Evolutionary conservation across 2,888 invertebrate genomes (phyloP).

Genomic region (Smittia aterrima): DNA sequence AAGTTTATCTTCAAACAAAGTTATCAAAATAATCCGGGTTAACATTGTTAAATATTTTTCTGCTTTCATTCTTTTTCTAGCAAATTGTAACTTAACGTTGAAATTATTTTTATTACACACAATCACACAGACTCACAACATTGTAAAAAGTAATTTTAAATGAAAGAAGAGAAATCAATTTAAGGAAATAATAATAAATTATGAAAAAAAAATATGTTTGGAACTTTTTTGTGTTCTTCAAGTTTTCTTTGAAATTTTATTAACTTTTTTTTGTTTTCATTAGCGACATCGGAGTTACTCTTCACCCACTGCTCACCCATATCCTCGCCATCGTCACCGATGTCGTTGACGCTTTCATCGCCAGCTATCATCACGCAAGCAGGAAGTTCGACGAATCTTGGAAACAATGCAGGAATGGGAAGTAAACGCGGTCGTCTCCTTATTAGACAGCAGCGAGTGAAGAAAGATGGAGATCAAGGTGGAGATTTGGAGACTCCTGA

Average conservation of each 20-base stretch:
- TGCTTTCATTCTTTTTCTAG: not conserved
- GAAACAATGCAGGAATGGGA: conserved; percentile 52
- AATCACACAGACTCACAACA: conserved; percentile 11
- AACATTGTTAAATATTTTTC: not conserved
- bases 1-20: not conserved
- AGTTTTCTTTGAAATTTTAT: not conserved
- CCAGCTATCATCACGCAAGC: conserved; percentile 43
- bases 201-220: conserved; percentile 13
- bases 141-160: conserved; percentile 40
- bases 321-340: conserved; percentile 31
- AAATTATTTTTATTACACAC: not conserved
- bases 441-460: conserved; percentile 66
- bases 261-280: not conserved
- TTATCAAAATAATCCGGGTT: not conserved
- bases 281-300: conserved; percentile 23
- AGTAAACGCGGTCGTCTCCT: conserved; percentile 64
- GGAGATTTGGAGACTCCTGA: conserved; percentile 40
- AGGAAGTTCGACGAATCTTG: conserved; percentile 44
- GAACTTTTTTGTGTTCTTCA: not conserved
- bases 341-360: conserved; percentile 35
- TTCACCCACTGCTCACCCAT: conserved; percentile 38
- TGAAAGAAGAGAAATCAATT: conserved; percentile 19
- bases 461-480: conserved; percentile 59
- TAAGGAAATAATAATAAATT: conserved; percentile 38
- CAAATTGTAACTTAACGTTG: not conserved